phyloP scores from a whole-genome alignment of 2,888 invertebrate species.

The Tachina lurida region DNA sequence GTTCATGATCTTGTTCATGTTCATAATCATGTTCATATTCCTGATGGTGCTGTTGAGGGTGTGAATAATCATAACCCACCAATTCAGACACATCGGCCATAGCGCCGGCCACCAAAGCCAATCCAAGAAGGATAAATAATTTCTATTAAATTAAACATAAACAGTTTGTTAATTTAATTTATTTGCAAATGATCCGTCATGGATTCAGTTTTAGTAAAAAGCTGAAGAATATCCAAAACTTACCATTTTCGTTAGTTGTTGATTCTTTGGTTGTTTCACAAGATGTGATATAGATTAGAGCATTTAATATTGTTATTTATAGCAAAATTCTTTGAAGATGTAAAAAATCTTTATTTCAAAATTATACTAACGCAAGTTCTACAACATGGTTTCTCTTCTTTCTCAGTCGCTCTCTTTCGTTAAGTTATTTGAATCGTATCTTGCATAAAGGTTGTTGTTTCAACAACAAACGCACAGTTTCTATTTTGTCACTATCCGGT shows the following conservation, averaged over 20 bases:
- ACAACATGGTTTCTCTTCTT: background rate
- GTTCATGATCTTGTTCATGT: conserved; percentile 21
- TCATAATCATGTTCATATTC: conserved; percentile 10
- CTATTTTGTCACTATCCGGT: conserved; percentile 26
- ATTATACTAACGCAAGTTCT: conserved; percentile 17
- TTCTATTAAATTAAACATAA: conserved; percentile 50
- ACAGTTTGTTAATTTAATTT: background rate
- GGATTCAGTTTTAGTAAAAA: background rate
- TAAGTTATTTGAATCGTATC: background rate
- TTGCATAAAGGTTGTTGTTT: background rate
- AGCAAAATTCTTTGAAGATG: conserved; percentile 45
- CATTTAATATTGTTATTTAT: conserved; percentile 55
- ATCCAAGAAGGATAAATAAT: conserved; percentile 47
- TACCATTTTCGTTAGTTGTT: conserved; percentile 63
- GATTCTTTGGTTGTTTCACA: conserved; percentile 41
- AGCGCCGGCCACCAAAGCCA: conserved; percentile 62
- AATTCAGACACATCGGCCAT: conserved; percentile 67
- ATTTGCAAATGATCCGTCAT: background rate
- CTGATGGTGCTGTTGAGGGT: conserved; percentile 8
- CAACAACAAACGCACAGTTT: background rate
- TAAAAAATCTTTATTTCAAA: background rate
- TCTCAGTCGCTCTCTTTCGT: conserved; percentile 28
- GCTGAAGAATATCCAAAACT: conserved; percentile 3
- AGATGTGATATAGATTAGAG: conserved; percentile 46
- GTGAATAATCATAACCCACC: conserved; percentile 64